Conservation (phyloP, 2,113 vertebrate species). For the Leucopternis melanops region DNA sequence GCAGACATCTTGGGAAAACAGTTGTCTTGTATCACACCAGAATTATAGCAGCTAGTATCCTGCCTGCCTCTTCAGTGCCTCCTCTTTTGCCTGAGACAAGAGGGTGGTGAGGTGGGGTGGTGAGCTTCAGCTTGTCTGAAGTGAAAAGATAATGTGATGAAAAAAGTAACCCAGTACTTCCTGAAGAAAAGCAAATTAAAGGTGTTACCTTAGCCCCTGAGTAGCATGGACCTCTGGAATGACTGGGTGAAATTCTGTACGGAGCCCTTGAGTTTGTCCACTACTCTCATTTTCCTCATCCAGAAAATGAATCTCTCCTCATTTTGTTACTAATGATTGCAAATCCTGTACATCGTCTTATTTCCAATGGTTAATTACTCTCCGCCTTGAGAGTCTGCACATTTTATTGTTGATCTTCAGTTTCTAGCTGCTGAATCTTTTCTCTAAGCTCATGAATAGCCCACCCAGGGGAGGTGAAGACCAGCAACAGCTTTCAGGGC, state of each 20-base stretch:
- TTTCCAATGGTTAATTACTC: not conserved
- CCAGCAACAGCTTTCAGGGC: too few relatives aligned
- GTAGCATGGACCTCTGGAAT: not conserved
- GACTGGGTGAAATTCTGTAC: not conserved
- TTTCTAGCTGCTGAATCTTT: not conserved
- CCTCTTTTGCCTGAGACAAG: not conserved
- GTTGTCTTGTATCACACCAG: not conserved
- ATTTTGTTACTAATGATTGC: not conserved
- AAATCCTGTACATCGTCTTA: not conserved
- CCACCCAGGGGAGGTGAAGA: too few relatives aligned
- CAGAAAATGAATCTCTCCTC: not conserved
- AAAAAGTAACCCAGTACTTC: not conserved
- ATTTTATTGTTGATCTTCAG: not conserved
- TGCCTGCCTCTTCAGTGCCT: not conserved
- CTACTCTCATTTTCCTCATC: not conserved
- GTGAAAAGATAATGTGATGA: not conserved
- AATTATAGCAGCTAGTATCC: not conserved
- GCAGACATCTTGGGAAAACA: not conserved
- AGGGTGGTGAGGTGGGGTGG: not conserved
- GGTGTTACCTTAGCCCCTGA: not conserved
- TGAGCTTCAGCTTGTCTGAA: not conserved
- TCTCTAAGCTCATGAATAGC: not conserved
- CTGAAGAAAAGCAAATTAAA: not conserved
- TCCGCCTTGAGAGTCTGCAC: not conserved
- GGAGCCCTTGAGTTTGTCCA: rapidly evolving